These are phyloP conservation scores for Ectemnius cavifrons DNA, from an alignment of 2,888 invertebrate species.

Conservation along the genomic window DNA sequence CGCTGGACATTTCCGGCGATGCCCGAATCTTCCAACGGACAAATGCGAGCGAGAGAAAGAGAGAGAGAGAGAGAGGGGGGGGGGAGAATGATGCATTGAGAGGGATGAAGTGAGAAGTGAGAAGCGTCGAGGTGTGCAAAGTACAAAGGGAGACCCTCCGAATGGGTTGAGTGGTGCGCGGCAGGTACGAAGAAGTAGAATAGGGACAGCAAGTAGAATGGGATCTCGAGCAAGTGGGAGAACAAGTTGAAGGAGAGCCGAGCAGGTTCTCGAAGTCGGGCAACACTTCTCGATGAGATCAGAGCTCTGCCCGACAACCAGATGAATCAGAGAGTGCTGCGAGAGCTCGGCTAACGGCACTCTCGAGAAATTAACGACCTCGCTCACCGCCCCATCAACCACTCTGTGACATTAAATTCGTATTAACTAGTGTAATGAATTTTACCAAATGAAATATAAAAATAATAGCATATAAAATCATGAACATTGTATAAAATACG, in stretches of 20 bases:
- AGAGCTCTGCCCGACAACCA: constrained; percentile 39
- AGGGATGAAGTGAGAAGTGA: neutral
- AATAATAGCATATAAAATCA: no score
- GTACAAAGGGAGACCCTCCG: neutral
- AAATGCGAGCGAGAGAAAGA: no score
- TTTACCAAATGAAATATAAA: no score
- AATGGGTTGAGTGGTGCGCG: neutral
- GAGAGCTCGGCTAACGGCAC: constrained; percentile 41
- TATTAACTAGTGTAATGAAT: no score
- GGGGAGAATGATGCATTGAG: no score
- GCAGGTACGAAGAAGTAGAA: neutral
- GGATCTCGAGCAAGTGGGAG: neutral
- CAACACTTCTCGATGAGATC: constrained; percentile 22
- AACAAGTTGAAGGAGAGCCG: constrained; percentile 3
- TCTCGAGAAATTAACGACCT: constrained; percentile 51
- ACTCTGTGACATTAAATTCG: no score
- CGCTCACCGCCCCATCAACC: neutral
- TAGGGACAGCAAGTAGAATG: neutral
- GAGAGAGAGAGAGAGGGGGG: no score
- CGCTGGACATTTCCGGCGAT: no score
- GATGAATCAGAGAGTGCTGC: constrained; percentile 41
- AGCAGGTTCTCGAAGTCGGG: neutral
- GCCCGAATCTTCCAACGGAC: no score
- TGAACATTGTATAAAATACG: no score
- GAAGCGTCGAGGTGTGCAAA: neutral